A percentile compares a stretch with the other conserved stretches of the same genome.
phyloP scores from a whole-genome alignment of 1,140 invertebrate species.

The Scylla paramamosain region DNA sequence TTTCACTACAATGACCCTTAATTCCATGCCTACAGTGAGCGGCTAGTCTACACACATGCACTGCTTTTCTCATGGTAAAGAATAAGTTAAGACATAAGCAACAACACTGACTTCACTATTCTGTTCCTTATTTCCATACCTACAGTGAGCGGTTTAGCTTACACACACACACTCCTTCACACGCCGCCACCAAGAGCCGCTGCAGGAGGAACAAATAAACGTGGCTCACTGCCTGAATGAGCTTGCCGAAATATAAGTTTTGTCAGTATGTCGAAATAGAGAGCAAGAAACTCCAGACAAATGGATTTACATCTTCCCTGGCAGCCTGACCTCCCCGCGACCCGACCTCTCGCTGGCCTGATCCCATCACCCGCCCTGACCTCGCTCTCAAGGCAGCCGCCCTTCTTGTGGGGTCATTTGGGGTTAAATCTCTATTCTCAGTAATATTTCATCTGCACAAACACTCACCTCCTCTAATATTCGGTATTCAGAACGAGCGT shows the following conservation, averaged over 20 bases:
- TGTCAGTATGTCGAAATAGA: slow-evolving; percentile 3
- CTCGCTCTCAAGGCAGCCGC: slow-evolving; percentile 8
- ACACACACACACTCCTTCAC: background rate
- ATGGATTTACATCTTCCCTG: background rate
- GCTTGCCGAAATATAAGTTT: background rate
- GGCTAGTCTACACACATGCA: too few relatives aligned
- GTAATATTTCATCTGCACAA: background rate
- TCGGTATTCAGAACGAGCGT: background rate
- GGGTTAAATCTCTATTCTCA: background rate
- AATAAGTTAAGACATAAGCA: too few relatives aligned
- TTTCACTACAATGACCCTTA: too few relatives aligned
- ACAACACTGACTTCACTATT: too few relatives aligned
- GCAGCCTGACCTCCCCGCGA: background rate
- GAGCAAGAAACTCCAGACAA: background rate
- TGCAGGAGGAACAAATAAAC: background rate
- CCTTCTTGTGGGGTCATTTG: background rate
- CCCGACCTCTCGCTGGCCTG: slow-evolving; percentile 15
- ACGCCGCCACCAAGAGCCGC: background rate
- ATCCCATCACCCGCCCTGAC: background rate
- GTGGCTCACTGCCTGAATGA: too few relatives aligned
- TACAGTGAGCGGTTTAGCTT: background rate
- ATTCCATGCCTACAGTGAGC: too few relatives aligned
- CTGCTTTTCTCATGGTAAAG: too few relatives aligned
- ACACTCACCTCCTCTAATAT: background rate
- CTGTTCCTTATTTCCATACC: too few relatives aligned